Conservation (phyloP, 2,797 vertebrate genomes). For the Champsocephalus gunnari region DNA sequence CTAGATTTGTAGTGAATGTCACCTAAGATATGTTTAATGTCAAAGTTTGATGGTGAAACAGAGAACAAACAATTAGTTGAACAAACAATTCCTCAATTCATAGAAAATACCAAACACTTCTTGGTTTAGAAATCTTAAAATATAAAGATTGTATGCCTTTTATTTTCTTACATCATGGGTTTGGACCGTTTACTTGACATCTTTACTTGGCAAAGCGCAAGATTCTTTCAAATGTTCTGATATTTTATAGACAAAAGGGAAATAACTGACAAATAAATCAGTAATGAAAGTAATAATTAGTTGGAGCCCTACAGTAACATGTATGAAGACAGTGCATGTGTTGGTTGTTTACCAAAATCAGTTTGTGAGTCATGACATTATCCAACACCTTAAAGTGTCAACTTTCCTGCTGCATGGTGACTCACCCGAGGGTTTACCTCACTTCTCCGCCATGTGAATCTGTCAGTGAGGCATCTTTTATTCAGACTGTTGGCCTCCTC, state of each 20-base stretch:
- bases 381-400: constrained; percentile 11
- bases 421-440: constrained; percentile 69
- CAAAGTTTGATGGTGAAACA: not conserved
- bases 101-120: not conserved
- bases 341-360: not conserved
- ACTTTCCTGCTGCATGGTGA: constrained; percentile 50
- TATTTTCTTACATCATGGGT: not conserved
- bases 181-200: not conserved
- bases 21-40: not conserved
- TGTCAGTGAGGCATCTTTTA: constrained; percentile 62
- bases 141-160: not conserved
- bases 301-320: not conserved
- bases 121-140: not conserved
- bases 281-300: not conserved
- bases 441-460: constrained; percentile 57
- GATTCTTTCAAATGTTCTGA: no score
- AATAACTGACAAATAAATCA: not conserved
- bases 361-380: not conserved
- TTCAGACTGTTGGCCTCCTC: constrained; percentile 61
- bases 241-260: not conserved
- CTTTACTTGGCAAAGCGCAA: no score
- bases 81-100: not conserved
- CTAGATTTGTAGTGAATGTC: not conserved
- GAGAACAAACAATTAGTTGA: not conserved
- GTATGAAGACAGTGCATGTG: not conserved